Base-by-base conservation (phyloP, 2,888 invertebrate genomes). In the Drosophila neoperkinsi region DNA sequence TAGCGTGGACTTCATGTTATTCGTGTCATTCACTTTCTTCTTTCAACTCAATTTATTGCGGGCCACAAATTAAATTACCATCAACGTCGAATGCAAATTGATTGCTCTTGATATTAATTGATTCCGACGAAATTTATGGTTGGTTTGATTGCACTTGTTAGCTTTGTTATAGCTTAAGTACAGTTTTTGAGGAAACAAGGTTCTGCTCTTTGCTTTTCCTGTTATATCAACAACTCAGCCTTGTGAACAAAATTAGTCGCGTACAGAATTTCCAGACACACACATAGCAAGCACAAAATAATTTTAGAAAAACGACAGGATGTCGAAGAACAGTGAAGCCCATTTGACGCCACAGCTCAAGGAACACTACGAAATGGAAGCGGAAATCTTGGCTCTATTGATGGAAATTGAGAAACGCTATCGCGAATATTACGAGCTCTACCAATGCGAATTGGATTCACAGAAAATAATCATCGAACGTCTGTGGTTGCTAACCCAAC, bases 401-500 rank as follows among this genome's bases (percentile, higher is more conserved):
- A 21, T 91, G 0, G 46, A 78, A 4, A 61, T 92, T 57, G 91
- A 92, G 52, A 43, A 62, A 13, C 71, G 77, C 6, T 92, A 62
- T 46, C 67, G 83, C 0, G 77, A 83, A 0, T 84, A 84, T 52
- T 84, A 84, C 51, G 34, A 79, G 16, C 56, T 78, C 9, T 77
- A 79, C 25, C 65, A 72, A 36, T 87, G 81, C 30, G 92, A 92
- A 77, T 33, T 91, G 34, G 57, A 77, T 28, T 56, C 72, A 0
- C 92, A 92, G 31, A 84, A 77, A 21, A 82, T 86, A n/a, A 56
- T 91, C 1, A 73, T 83, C 18, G 83, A 87, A 46, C 81, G 92
- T 10, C 33, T 92, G 3, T 92, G 92, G 92, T 65, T 86, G n/a
- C 50, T 92, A 4, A 89, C 92, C 3, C 92, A 92, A 51, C 81